Evolutionary conservation across 2,888 invertebrate genomes (phyloP), one percentile per base, ranked within the genome.

Genomic region (Eupelmus urozonus): DNA sequence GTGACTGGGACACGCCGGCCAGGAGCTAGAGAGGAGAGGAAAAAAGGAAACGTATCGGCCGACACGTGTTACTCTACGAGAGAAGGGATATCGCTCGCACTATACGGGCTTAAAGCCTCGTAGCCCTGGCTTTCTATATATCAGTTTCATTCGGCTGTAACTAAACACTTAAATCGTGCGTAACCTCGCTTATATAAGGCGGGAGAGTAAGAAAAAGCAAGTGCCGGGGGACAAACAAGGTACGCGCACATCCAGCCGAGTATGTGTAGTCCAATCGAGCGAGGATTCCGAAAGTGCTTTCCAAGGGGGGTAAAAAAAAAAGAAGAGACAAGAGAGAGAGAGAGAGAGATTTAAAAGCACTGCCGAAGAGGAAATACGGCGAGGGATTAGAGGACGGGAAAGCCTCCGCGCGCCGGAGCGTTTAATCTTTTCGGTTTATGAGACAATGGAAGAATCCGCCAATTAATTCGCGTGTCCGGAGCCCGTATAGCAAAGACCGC

Each of bases 361-460:
- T 27, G 59, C 59, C 76, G 78, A 72, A 67, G 80, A 73, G 81
- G 51, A 70, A 72, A 76, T 66, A 69, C 72, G 72, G 45, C 75
- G 49, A 9, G 57, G 77, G 75, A 79, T 79, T 79, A 76, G 81
- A 80, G 80, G 74, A 62, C 9, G 23, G 76, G 29, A 45, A 66
- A 65, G 51, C 60, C 74, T 78, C 18, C 59, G 11, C 7, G 51
- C 9, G 27, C 62, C 16, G 34, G 57, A 34, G 65, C 73, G 65
- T 73, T 87, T 88, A 87, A 88, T 88, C 87, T 88, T 86, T 85
- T 82, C 85, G 87, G 86, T 88, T 85, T 87, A 87, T 85, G 87
- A 87, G 86, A 84, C 84, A 84, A 82, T 82, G 83, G 85, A 78
- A 85, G 85, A 87, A 87, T 87, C 87, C 85, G 83, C 85, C 88